Conservation (phyloP, 2,888 invertebrate species). For the Eumerus sabulonum region DNA sequence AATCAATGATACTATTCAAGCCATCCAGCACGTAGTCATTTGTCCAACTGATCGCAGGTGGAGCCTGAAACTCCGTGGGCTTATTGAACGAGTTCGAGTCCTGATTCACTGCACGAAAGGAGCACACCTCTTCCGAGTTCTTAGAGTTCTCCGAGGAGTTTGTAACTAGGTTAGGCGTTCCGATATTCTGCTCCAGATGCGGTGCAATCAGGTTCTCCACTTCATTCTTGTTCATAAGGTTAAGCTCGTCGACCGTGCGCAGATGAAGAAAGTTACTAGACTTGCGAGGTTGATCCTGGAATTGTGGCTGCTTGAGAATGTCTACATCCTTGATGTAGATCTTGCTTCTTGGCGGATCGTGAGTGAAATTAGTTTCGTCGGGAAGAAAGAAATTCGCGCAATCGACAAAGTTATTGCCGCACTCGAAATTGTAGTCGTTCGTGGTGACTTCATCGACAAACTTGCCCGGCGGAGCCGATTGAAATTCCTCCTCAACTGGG, state of each 20-base stretch:
- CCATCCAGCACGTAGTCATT: constrained; percentile 66
- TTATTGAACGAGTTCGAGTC: constrained; percentile 54
- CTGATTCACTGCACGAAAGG: constrained; percentile 47
- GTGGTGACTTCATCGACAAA: constrained; percentile 41
- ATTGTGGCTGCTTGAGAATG: constrained; percentile 74
- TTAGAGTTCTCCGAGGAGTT: constrained; percentile 69
- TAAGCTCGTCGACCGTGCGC: constrained; percentile 78
- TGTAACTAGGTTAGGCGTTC: constrained; percentile 39
- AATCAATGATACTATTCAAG: constrained; percentile 62
- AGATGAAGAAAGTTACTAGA: constrained; percentile 75
- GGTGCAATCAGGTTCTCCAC: constrained; percentile 77
- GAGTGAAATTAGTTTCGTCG: constrained; percentile 46
- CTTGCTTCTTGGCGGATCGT: constrained; percentile 72
- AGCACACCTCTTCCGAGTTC: constrained; percentile 60
- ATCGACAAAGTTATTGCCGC: constrained; percentile 52
- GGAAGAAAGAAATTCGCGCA: constrained; percentile 54
- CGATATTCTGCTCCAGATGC: constrained; percentile 72
- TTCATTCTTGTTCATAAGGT: constrained; percentile 78
- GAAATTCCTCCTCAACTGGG: constrained; percentile 37
- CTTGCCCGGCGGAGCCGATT: constrained; percentile 25
- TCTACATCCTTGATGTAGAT: constrained; percentile 77
- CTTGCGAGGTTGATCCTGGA: constrained; percentile 71
- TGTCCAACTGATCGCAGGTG: constrained; percentile 61
- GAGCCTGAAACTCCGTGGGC: constrained; percentile 46
- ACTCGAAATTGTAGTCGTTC: constrained; percentile 52